A percentile compares a stretch with the other conserved stretches of the same genome.
Evolutionary conservation across 2,888 invertebrate genomes (phyloP).

Genomic region (Hofmannophila pseudospretella): DNA sequence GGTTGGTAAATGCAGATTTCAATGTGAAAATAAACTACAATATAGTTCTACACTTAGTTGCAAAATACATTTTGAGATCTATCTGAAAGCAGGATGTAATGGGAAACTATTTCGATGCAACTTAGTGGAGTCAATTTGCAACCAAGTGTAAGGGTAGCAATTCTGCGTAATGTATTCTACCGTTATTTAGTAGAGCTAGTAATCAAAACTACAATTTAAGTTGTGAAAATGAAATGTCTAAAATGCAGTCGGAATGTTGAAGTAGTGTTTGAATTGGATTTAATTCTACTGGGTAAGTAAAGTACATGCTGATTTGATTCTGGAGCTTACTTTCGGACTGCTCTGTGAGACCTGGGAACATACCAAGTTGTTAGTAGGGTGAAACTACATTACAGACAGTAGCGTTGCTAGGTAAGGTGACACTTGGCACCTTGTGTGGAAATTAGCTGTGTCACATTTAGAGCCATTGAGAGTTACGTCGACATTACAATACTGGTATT

Average conservation of each 20-base stretch:
- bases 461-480: too few species aligned
- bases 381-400: conserved; percentile 7
- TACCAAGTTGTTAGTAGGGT: conserved; percentile 55
- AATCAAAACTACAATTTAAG: not conserved
- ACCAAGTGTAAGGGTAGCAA: conserved; percentile 43
- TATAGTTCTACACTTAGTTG: conserved; percentile 28
- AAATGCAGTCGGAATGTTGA: conserved; percentile 2
- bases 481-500: too few species aligned
- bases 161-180: conserved; percentile 16
- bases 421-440: too few species aligned
- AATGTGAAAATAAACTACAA: conserved; percentile 18
- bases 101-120: not conserved
- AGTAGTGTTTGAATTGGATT: conserved; percentile 11
- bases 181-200: conserved; percentile 6
- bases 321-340: conserved; percentile 72
- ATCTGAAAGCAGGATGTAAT: not conserved
- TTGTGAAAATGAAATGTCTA: not conserved
- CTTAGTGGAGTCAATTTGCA: conserved; percentile 37
- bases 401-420: too few species aligned
- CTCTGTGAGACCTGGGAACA: conserved; percentile 74
- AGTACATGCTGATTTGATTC: conserved; percentile 55
- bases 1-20: not conserved
- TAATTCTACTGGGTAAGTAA: conserved; percentile 31
- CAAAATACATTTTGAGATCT: conserved; percentile 12
- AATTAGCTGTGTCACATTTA: too few species aligned